Evolutionary conservation across 2,888 invertebrate species (phyloP).

Genomic region (Desoria tigrina): DNA sequence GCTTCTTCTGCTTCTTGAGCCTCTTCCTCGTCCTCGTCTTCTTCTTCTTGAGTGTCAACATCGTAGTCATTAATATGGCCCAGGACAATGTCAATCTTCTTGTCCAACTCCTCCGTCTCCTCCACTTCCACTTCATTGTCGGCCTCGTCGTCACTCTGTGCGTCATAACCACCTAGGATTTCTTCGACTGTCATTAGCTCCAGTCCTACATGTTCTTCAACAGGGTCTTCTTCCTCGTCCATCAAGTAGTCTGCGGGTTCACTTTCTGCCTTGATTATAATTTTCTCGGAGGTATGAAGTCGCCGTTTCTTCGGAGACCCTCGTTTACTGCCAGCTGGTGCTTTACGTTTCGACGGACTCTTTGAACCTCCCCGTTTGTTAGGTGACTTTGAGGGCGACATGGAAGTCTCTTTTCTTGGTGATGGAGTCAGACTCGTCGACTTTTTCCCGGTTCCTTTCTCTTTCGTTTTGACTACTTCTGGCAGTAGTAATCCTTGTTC

Average conservation of each 20-base stretch:
- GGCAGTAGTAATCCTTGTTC: not conserved
- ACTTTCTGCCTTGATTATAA: conserved; percentile 5
- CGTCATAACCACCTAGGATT: too few relatives aligned
- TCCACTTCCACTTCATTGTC: conserved; percentile 38
- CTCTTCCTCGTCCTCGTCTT: conserved; percentile 28
- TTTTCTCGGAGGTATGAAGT: not conserved
- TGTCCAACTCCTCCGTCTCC: conserved; percentile 16
- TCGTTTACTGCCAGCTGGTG: not conserved
- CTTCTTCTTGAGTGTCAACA: not conserved
- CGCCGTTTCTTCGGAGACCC: not conserved
- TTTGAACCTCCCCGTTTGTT: not conserved
- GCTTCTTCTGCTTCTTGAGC: conserved; percentile 4
- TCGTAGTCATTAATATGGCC: too few relatives aligned
- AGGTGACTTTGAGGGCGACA: not conserved
- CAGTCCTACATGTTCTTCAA: too few relatives aligned
- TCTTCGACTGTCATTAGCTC: too few relatives aligned
- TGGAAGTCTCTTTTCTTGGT: not conserved
- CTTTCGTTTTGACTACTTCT: not conserved
- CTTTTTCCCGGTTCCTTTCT: not conserved
- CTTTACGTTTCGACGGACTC: not conserved
- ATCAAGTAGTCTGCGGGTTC: conserved; percentile 17
- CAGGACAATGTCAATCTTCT: not conserved
- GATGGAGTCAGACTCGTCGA: too few relatives aligned
- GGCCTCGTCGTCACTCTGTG: conserved; percentile 33
- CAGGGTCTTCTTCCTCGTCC: conserved; percentile 25